Conservation (phyloP, 2,888 invertebrate genomes). For the Actias luna region DNA sequence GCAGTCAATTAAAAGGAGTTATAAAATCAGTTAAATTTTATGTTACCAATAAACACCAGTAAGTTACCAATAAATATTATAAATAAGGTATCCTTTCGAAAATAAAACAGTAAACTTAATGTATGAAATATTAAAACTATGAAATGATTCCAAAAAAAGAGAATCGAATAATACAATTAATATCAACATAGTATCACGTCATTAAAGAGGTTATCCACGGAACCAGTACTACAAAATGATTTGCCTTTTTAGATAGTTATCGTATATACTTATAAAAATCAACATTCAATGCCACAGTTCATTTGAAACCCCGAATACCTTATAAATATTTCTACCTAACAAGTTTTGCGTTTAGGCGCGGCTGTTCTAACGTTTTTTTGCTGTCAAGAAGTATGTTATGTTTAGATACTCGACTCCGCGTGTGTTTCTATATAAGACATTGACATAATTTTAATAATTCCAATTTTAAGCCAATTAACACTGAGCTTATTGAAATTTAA, state of each 20-base stretch:
- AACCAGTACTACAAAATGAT: background rate
- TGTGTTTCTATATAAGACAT: slow-evolving; percentile 43
- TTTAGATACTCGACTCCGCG: slow-evolving; percentile 13
- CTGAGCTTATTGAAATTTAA: slow-evolving; percentile 25
- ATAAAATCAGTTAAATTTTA: too few relatives aligned
- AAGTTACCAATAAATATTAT: background rate
- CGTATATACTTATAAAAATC: slow-evolving; percentile 5
- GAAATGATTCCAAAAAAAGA: background rate
- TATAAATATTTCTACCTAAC: slow-evolving; percentile 14
- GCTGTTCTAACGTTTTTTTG: slow-evolving; percentile 39
- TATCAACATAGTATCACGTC: background rate
- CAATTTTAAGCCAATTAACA: slow-evolving; percentile 44
- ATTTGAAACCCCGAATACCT: slow-evolving; percentile 9
- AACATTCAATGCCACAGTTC: slow-evolving; percentile 9
- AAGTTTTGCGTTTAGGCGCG: slow-evolving; percentile 41
- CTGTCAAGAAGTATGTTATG: slow-evolving; percentile 18
- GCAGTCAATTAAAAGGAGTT: background rate
- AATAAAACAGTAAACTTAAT: background rate
- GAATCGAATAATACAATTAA: background rate
- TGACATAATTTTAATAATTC: slow-evolving; percentile 48
- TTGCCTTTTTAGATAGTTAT: background rate
- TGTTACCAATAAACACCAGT: too few relatives aligned
- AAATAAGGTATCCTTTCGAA: background rate
- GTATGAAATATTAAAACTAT: background rate
- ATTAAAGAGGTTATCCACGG: background rate